Evolutionary conservation across 2,888 invertebrate genomes (phyloP), one percentile per base, ranked within the genome.

Genomic region (Heliothis peltigera): DNA sequence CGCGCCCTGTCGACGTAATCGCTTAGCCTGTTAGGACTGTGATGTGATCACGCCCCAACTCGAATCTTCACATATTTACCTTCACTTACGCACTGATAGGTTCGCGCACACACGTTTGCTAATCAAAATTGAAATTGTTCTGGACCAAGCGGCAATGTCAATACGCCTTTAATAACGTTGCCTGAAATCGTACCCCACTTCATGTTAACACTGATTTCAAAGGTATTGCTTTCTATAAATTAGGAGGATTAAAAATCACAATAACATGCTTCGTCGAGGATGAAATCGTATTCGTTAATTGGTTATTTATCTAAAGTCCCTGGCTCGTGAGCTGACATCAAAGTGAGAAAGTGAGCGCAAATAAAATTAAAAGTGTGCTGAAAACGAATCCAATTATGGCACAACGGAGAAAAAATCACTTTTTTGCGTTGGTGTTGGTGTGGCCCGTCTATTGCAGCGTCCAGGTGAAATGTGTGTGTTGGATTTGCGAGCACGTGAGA

Each of bases 301-400:
- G 91, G 87, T 92, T 92, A 91, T 92, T 92, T 93, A 92, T 92
- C 89, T 89, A 88, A 91, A 91, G 87, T 84, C 86, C 85, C 84
- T 80, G 83, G 72, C 84, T 86, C 80, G 77, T 83, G 84, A 79
- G 85, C 87, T 85, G 84, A 88, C 89, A 90, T 93, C 91, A 92
- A 93, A 93, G 91, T 85, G 88, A 86, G 85, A 80, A 83, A 84
- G 83, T 83, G 87, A 87, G 87, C 84, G 89, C 87, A 91, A 93
- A 93, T 92, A 93, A 75, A 93, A 93, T 93, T 92, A 92, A 93
- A 93, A 91, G 84, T 88, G 86, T 83, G 86, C 89, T 87, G 83
- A 87, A 90, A 91, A 88, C 88, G 88, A 91, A 93, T 94, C 91
- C 90, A 91, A 93, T 93, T 93, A 92, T 87, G 87, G 86, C 83